phyloP scores from a whole-genome alignment of 1,140 invertebrate genomes.

The Pseudoatta argentina region DNA sequence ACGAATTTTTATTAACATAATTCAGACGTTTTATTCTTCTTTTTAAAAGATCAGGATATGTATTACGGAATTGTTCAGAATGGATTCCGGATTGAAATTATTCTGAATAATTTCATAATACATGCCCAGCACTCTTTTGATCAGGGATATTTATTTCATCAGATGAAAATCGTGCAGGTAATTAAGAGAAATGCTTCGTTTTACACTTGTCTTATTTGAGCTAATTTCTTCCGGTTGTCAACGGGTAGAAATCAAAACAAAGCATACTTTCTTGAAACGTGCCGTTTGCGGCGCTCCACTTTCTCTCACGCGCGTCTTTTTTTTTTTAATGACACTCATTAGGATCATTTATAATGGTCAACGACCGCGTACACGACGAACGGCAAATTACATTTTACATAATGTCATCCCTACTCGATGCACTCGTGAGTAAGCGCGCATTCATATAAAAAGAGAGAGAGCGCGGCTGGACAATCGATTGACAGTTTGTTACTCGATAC shows the following conservation, averaged over 20 bases:
- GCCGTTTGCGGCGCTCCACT: slow-evolving; percentile 71
- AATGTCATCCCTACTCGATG: slow-evolving; percentile 49
- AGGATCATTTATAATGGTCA: slow-evolving; percentile 66
- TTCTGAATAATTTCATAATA: no score
- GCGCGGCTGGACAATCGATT: slow-evolving; percentile 22
- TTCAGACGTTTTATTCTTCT: neutral
- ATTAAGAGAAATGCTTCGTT: slow-evolving; percentile 11
- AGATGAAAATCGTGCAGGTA: neutral
- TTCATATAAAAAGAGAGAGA: slow-evolving; percentile 75
- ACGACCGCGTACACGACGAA: slow-evolving; percentile 32
- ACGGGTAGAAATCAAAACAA: slow-evolving; percentile 68
- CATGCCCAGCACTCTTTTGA: neutral
- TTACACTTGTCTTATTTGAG: neutral
- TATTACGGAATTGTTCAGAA: no score
- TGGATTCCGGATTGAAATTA: no score
- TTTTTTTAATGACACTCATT: slow-evolving; percentile 74
- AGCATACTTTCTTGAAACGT: slow-evolving; percentile 72
- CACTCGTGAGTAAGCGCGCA: neutral
- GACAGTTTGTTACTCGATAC: slow-evolving; percentile 66
- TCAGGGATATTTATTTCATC: neutral
- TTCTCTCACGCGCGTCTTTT: slow-evolving; percentile 73
- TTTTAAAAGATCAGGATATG: neutral
- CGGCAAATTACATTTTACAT: slow-evolving; percentile 73
- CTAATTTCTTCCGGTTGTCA: slow-evolving; percentile 27
- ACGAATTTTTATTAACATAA: neutral